Evolutionary conservation across 2,797 vertebrate genomes (phyloP), one percentile per base, ranked within the genome.

Genomic region (Iguana delicatissima): DNA sequence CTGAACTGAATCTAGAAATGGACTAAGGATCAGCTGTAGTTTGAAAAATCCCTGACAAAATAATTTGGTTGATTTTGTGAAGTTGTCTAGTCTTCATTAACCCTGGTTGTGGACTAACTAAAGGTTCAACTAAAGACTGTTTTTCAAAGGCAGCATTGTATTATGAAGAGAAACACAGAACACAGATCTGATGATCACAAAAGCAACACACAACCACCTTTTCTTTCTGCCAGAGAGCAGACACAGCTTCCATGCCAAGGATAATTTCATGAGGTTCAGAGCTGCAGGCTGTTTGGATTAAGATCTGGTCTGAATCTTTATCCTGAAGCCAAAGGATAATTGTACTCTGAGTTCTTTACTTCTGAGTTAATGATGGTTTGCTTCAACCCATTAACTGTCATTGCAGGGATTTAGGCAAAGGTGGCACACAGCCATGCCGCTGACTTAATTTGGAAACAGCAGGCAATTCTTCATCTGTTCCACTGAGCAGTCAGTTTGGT

Each of bases 361-460:
- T 92, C 87, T 83, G 13, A 92, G 16, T 16, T 72, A 89, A 86
- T 74, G 90, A 42, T 74, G 69, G 1, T 82, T 88, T 79, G 67
- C 59, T 46, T 80, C 32, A 59, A 72, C 26, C 72, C 32, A 89
- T 92, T 86, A 93, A 94, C 92, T 92, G 76, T 93, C 92, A 86
- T 1, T 4, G 0, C n/a, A 90, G 89, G 88, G 9, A 82, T 1
- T 79, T 80, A 69, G 89, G 82, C 8, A 2, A 1, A 81, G 18
- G 24, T 88, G 24, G 7, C 57, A 29, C 35, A 91, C 62, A 90
- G 84, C 89, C 83, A 90, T 35, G 32, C 26, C 16, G 57, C n/a
- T 26, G 93, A 76, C 38, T 76, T 91, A 81, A 90, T 92, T 92
- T 89, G 29, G 69, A 93, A 95, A 80, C 67, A 67, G 91, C 2